phyloP scores from a whole-genome alignment of 1,140 invertebrate genomes.

The Oreohelix idahoensis region DNA sequence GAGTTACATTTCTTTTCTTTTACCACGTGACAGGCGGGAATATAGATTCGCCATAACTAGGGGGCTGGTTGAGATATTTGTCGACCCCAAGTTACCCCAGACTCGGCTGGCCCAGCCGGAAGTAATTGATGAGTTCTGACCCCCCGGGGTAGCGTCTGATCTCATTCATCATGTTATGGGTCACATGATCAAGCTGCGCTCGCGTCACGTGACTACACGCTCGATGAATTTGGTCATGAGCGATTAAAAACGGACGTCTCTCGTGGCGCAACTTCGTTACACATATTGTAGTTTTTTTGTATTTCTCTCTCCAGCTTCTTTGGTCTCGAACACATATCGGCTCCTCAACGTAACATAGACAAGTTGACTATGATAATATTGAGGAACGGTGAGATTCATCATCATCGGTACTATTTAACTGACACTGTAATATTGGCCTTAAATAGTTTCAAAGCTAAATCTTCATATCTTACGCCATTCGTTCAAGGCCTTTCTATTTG shows the following conservation, averaged over 20 bases:
- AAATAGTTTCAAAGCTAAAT: too few relatives aligned
- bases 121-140: conserved; percentile 41
- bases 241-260: not conserved
- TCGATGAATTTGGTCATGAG: not conserved
- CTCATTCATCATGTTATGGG: conserved; percentile 34
- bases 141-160: conserved; percentile 14
- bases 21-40: conserved; percentile 8
- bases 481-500: too few relatives aligned
- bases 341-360: too few relatives aligned
- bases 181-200: conserved; percentile 28
- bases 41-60: conserved; percentile 25
- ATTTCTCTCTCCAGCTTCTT: too few relatives aligned
- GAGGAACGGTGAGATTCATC: too few relatives aligned
- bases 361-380: too few relatives aligned
- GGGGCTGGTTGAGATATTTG: not conserved
- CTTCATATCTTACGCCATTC: too few relatives aligned
- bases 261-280: too few relatives aligned
- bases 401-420: too few relatives aligned
- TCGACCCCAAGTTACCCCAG: not conserved
- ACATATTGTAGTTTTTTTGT: too few relatives aligned
- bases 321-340: too few relatives aligned
- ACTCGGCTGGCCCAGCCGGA: conserved; percentile 1
- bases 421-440: too few relatives aligned
- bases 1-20: conserved; percentile 12
- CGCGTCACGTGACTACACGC: not conserved